Percentiles rank a stretch among this genome's conserved stretches.
These are phyloP conservation scores for Plectrocnemia conspersa DNA, from an alignment of 1,140 invertebrate genomes.

Conservation along the genomic window DNA sequence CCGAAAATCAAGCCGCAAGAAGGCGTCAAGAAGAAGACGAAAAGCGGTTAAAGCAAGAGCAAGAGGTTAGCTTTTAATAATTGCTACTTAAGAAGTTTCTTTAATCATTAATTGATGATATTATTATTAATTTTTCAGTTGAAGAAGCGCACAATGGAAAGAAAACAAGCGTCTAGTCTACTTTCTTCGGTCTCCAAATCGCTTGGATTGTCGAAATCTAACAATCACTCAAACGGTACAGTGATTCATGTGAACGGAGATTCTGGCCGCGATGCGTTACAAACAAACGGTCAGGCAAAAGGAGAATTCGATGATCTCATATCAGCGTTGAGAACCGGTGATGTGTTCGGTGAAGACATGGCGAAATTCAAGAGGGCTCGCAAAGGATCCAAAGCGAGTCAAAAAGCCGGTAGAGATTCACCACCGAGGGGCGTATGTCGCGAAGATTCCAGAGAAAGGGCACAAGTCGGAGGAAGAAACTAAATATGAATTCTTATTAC, in stretches of 20 bases:
- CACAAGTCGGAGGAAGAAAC: constrained; percentile 44
- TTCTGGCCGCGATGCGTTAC: constrained; percentile 33
- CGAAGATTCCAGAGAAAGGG: constrained; percentile 67
- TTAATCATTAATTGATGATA: too few relatives aligned
- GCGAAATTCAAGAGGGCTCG: constrained; percentile 83
- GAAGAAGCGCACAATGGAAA: constrained; percentile 81
- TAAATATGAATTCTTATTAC: constrained; percentile 1
- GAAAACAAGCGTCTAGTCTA: constrained; percentile 72
- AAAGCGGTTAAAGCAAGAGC: constrained; percentile 83
- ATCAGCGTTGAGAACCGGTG: constrained; percentile 89
- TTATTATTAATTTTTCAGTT: constrained; percentile 51
- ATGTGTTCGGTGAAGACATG: constrained; percentile 96
- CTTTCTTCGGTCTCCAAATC: constrained; percentile 58
- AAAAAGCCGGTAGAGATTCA: constrained; percentile 50
- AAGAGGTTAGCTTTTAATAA: constrained; percentile 67
- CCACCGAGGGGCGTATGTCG: constrained; percentile 59
- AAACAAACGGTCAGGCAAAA: constrained; percentile 54
- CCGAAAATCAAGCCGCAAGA: constrained; percentile 83
- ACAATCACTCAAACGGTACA: constrained; percentile 44
- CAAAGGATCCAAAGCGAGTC: constrained; percentile 58
- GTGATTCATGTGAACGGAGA: constrained; percentile 38
- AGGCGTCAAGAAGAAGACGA: constrained; percentile 87
- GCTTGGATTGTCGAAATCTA: constrained; percentile 50
- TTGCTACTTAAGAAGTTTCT: too few relatives aligned
- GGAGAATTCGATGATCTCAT: constrained; percentile 97